Base-by-base conservation (phyloP, 2,888 invertebrate species). In the Drosophila hawaiiensis region DNA sequence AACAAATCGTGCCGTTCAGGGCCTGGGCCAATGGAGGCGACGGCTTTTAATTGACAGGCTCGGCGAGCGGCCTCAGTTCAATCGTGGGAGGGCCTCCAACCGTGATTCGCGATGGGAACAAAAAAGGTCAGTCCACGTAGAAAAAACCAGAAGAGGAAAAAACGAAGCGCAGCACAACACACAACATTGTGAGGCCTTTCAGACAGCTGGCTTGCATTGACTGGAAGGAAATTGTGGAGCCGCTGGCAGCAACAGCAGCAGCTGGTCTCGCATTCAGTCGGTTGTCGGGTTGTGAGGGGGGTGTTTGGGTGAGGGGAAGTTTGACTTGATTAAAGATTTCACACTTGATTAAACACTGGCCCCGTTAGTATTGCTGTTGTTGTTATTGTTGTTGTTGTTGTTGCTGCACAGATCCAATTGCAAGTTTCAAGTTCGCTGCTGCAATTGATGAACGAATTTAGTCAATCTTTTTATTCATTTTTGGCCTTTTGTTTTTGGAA, bases 281-380 rank as follows among this genome's bases (percentile, higher is more conserved):
- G 59, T 49, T 49, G 55, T 47, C 35, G 58, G 53, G 19, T 7
- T 41, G 3, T 28, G 39, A 7, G 19, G 25, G 37, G 10, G 22
- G n/a, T 6, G 53, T 9, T 10, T 33, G 62, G 62, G 58, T 31
- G 33, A 43, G 60, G 56, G 50, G 47, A 54, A 60, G 71, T 69
- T 73, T 70, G 81, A 79, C 78, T 85, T 81, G 87, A 85, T 85
- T 85, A 84, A 84, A 83, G 84, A 85, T 85, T 87, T 85, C 84
- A 87, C 84, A 85, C 84, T 84, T 87, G 88, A 87, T 87, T 85
- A 83, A 81, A 68, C 82, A 80, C 53, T 62, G 71, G 67, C 63
- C 59, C 66, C 59, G 61, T 60, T 74, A 60, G 58, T 33, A 58
- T 41, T 58, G 28, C 12, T 37, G 37, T 54, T 65, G 33, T 37